Evolutionary conservation across 2,888 invertebrate genomes (phyloP).

Genomic region (Phragmatobia fuliginosa): DNA sequence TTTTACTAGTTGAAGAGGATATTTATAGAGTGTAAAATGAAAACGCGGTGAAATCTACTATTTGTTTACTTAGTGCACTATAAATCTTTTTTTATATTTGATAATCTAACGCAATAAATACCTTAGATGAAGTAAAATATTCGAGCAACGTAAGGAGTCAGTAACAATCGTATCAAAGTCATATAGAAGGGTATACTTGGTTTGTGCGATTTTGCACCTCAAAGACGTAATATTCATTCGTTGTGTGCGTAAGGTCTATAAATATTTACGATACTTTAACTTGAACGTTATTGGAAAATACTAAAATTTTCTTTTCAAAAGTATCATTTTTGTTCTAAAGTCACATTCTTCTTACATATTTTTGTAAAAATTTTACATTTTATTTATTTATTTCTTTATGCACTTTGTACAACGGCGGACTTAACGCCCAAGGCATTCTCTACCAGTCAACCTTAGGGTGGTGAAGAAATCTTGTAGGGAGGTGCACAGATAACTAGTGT

Average conservation of each 20-base stretch:
- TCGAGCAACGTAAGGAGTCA: background rate
- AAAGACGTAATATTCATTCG: slow-evolving; percentile 49
- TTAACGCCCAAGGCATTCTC: too few species aligned
- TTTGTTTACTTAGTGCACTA: background rate
- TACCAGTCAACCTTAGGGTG: too few species aligned
- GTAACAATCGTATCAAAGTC: slow-evolving; percentile 6
- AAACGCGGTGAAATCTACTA: background rate
- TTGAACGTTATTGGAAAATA: slow-evolving; percentile 52
- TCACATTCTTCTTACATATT: background rate
- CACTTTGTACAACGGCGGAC: too few species aligned
- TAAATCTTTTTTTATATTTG: background rate
- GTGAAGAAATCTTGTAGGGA: too few species aligned
- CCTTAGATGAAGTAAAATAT: background rate
- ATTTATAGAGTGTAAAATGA: background rate
- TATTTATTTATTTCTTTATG: too few species aligned
- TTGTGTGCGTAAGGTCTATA: slow-evolving; percentile 53
- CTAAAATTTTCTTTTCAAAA: slow-evolving; percentile 37
- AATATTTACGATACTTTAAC: slow-evolving; percentile 68
- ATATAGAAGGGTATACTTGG: slow-evolving; percentile 5
- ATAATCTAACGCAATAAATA: background rate
- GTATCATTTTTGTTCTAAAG: slow-evolving; percentile 13
- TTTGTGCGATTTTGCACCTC: slow-evolving; percentile 39
- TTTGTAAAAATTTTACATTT: background rate
- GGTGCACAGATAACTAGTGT: too few species aligned
- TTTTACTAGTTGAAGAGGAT: background rate